These are phyloP conservation scores for Ophiothrix spiculata DNA, from an alignment of 35 echinoderm and acorn worm species.

Conservation along the genomic window DNA sequence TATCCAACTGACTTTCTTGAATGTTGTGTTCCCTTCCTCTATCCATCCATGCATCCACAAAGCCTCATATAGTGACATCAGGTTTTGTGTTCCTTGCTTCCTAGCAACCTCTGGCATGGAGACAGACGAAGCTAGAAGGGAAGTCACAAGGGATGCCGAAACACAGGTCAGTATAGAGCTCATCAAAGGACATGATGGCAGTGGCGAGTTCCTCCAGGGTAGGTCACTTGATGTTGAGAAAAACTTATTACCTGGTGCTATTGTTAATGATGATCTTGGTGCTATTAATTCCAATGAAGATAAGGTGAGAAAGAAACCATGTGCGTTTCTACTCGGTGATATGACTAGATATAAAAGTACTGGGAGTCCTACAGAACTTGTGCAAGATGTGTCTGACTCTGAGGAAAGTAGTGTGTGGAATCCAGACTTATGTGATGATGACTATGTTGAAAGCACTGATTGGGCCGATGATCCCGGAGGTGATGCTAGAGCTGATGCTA, in stretches of 20 bases:
- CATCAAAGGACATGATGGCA: not conserved
- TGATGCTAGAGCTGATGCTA: not conserved
- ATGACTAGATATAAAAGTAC: not conserved
- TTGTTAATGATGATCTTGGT: not conserved
- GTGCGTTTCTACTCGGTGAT: not conserved
- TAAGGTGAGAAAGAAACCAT: not conserved
- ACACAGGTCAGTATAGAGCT: not conserved
- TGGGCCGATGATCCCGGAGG: not conserved
- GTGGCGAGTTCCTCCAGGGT: not conserved
- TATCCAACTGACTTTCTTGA: not conserved
- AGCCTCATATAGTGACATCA: not conserved
- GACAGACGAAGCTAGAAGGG: not conserved
- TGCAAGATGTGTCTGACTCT: not conserved
- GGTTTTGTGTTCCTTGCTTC: constrained; percentile 4
- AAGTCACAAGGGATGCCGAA: not conserved
- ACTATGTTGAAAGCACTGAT: not conserved
- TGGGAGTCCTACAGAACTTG: not conserved
- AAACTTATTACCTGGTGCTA: too few relatives aligned
- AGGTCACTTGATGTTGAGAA: too few relatives aligned
- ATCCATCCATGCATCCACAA: not conserved
- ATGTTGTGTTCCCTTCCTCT: not conserved
- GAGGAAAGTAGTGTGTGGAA: not conserved
- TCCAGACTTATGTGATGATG: not conserved
- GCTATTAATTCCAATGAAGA: not conserved
- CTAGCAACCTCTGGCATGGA: not conserved